A percentile compares a stretch with the other conserved stretches of the same genome.
Conservation (phyloP, 2,888 invertebrate genomes). For the Napeogenes inachia region DNA sequence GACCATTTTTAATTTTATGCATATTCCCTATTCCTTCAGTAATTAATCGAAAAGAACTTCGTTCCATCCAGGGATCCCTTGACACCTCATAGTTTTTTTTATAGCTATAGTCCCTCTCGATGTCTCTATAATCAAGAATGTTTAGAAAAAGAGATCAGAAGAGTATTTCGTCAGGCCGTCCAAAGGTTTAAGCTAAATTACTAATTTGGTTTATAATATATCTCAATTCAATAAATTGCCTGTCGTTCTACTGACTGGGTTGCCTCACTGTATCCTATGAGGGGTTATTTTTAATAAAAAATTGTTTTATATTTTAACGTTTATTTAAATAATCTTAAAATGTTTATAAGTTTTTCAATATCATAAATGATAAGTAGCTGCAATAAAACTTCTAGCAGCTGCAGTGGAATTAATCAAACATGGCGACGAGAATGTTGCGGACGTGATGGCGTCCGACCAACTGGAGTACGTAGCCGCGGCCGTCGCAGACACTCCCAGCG, state of each 20-base stretch:
- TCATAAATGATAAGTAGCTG: constrained; percentile 13
- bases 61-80: too few species aligned
- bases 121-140: too few species aligned
- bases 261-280: constrained; percentile 25
- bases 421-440: constrained; percentile 83
- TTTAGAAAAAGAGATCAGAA: too few species aligned
- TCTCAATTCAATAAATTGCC: too few species aligned
- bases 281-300: constrained; percentile 27
- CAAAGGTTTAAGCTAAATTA: too few species aligned
- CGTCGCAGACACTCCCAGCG: constrained; percentile 81
- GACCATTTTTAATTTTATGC: too few species aligned
- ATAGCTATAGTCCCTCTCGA: too few species aligned
- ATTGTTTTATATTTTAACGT: not conserved
- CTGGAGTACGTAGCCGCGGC: constrained; percentile 84
- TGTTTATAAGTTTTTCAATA: not conserved
- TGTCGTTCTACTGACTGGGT: constrained; percentile 24
- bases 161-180: too few species aligned
- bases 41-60: too few species aligned
- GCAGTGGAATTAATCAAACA: constrained; percentile 82
- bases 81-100: too few species aligned
- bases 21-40: too few species aligned
- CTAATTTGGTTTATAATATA: too few species aligned
- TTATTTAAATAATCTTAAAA: constrained; percentile 2
- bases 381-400: constrained; percentile 59
- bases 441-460: constrained; percentile 79